Percentiles rank a stretch among this genome's conserved stretches.
Evolutionary conservation across 2,113 vertebrate species (phyloP).

Genomic region (Ondatra zibethicus): DNA sequence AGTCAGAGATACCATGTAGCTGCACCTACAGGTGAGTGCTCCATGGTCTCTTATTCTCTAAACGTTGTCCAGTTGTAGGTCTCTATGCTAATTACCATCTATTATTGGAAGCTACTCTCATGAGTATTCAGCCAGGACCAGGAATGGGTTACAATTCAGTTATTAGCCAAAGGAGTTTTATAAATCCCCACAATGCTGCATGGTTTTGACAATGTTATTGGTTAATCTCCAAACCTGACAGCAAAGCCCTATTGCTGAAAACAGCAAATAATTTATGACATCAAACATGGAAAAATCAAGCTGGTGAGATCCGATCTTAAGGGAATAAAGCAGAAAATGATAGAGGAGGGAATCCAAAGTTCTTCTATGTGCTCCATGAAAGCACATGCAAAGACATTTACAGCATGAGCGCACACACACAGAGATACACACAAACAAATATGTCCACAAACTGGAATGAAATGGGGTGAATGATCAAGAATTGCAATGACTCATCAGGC

Average conservation of each 20-base stretch:
- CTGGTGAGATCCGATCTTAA: background rate
- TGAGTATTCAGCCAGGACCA: background rate
- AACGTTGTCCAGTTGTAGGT: background rate
- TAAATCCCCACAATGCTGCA: background rate
- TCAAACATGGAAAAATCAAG: background rate
- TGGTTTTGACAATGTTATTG: background rate
- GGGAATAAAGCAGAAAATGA: background rate
- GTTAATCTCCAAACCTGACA: background rate
- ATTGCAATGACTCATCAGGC: background rate
- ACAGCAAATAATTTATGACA: background rate
- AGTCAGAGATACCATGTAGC: too few species aligned
- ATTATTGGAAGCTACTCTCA: background rate
- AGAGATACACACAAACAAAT: background rate
- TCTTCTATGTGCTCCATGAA: background rate
- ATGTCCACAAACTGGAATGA: background rate
- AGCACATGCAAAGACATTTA: too few species aligned
- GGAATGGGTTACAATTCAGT: background rate
- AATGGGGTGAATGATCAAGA: background rate
- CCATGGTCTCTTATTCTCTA: background rate
- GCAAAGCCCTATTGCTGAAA: background rate
- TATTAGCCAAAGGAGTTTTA: background rate
- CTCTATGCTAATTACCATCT: background rate
- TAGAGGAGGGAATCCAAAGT: background rate
- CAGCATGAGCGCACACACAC: background rate
- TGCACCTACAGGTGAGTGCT: background rate